Base-by-base conservation (phyloP, 1,140 invertebrate genomes). In the Nomia melanderi region DNA sequence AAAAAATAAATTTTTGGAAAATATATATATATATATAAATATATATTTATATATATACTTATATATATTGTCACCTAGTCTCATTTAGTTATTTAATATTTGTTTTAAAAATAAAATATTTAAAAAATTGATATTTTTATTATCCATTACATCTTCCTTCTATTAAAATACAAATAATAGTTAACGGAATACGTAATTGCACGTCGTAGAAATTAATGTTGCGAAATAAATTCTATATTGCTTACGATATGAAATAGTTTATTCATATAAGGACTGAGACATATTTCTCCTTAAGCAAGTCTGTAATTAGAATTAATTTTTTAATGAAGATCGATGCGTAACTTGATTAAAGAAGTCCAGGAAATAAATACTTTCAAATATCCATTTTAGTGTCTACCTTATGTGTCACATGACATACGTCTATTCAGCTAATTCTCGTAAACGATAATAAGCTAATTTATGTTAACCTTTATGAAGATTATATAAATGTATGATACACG, bases 401-500 rank as follows among this genome's bases (percentile, higher is more conserved):
- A 56, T 41, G 57, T 39, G 36, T 54, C 33, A 70, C 8, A n/a
- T 62, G 44, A 70, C 56, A 25, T 41, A 33, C 14, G 53, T 36
- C 57, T 77, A 71, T 63, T 41, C 23, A 67, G 27, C 41, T 50
- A 3, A 39, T 57, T 33, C n/a, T 72, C 47, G 17, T 57, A 66
- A 64, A 65, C 41, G 44, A 75, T 75, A 20, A 66, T 79, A 75
- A 79, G 63, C 71, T 33, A 66, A 62, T 29, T n/a, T 25, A 59
- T 72, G 23, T 47, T 63, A 67, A 74, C n/a, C 25, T 65, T 66
- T 36, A 25, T n/a, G 78, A 47, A 82, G 66, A 81, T 71, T 67
- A 82, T 63, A 76, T 74, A 82, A 82, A 63, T 59, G 69, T 74
- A 82, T 75, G 20, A 41, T 79, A 79, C 74, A 70, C 27, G 73